Evolutionary conservation across 2,113 vertebrate species (phyloP), one percentile per base, ranked within the genome.

Genomic region (Dromaius novaehollandiae): DNA sequence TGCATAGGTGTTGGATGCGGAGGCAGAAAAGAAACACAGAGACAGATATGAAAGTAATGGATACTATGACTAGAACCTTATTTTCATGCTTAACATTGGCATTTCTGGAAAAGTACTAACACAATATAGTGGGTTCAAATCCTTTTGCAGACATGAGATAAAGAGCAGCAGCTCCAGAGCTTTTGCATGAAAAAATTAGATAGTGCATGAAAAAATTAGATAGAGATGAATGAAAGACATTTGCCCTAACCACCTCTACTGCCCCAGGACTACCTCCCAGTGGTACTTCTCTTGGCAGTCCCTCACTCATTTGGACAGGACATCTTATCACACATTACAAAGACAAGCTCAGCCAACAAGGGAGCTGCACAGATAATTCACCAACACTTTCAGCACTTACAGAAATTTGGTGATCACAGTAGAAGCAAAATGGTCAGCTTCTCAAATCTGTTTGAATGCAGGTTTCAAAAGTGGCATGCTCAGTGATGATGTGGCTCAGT

Each of bases 271-370:
- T 11, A 42, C 8, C 10, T 86, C 8, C 17, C 40, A 32, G 15
- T 7, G 19, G 7, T 15, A 36, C 24, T 75, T 42, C 50, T 69
- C 53, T 48, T 66, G 51, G 26, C 5, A 53, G 68, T 63, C 25
- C 18, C 24, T 75, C 13, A 36, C 65, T 78, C 7, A 0, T 86
- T 71, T 60, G 73, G 26, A 64, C 40, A 75, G 55, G 24, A 16
- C 18, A 34, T 70, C 40, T 75, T 86, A 24, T 69, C 61, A 60
- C 25, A 28, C 7, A 9, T 56, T 10, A 75, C 13, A 46, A n/a
- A 60, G 18, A 53, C 58, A 74, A 63, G 42, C 8, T 53, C 0
- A 0, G 4, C 24, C 42, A 61, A 60, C 14, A 26, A 5, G 48
- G 11, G n/a, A 64, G 9, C 7, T 34, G 17, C 20, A 46, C 74